Evolutionary conservation across 2,797 vertebrate genomes (phyloP), one percentile per base, ranked within the genome.

Genomic region (Epinephelus coioides): DNA sequence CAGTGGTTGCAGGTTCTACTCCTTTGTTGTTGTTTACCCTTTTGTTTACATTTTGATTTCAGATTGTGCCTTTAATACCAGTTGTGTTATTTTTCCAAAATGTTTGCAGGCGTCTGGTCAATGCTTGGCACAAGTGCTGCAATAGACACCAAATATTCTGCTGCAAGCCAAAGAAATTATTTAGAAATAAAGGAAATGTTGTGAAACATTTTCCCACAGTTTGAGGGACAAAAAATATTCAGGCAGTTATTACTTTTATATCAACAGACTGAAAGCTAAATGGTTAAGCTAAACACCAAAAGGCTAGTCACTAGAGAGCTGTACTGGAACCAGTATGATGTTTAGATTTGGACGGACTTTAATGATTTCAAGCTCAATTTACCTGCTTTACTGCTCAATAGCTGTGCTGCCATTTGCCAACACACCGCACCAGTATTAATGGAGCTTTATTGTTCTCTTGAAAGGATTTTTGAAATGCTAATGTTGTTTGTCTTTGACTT

Each of bases 61-160:
- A 1, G 40, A 60, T 60, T 68, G 76, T 86, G 87, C 73, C 79
- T 88, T 88, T 65, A 73, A 68, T 46, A 60, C 44, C 30, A 2
- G 44, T 23, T 5, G 6, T 56, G 8, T 54, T 13, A 43, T 19
- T 44, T 53, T 68, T 64, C 13, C 30, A 23, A 56, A 30, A 17
- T 57, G 50, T 17, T 27, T 54, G 23, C 34, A 54, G 19, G 30
- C 13, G 8, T 65, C 19, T 47, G 13, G 12, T 60, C 5, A 0
- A 21, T 27, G 69, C 64, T 69, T 14, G 56, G 49, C 47, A 7
- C 61, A 15, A 34, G 5, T 21, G 47, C 73, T 75, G 63, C 46
- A 19, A 44, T 27, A 15, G 17, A 64, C 25, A 50, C 30, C 44
- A 54, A 78, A 69, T 27, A 7, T 78, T 68, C 43, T 12, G 40